Percentiles rank a stretch among this genome's conserved stretches.
Evolutionary conservation across 1,140 invertebrate genomes (phyloP).

Genomic region (Drosophila pseudoobscura): DNA sequence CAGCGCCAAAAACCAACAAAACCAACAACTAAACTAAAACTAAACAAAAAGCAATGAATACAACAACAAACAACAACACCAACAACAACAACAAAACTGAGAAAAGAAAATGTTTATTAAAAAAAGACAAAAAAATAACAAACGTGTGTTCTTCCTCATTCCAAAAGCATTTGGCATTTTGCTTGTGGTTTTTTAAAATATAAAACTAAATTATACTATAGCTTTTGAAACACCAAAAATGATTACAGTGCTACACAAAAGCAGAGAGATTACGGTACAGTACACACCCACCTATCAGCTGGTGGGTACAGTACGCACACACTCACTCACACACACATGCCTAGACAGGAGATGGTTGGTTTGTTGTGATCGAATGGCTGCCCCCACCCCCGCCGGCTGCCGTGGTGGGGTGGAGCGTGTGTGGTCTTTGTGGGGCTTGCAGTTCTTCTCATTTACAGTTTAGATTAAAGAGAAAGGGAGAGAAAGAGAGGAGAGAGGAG

Average conservation of each 20-base stretch:
- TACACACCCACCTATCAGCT: too few relatives aligned
- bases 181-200: too few relatives aligned
- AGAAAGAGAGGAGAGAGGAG: slow-evolving; percentile 13
- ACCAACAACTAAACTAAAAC: slow-evolving; percentile 46
- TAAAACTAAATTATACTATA: too few relatives aligned
- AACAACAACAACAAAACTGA: slow-evolving; percentile 41
- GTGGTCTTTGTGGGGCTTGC: neutral
- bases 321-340: too few relatives aligned
- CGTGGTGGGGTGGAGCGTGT: too few relatives aligned
- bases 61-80: slow-evolving; percentile 59
- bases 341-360: slow-evolving; percentile 5
- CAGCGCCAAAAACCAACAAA: slow-evolving; percentile 46
- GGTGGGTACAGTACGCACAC: too few relatives aligned
- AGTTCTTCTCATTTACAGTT: slow-evolving; percentile 30
- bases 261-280: too few relatives aligned
- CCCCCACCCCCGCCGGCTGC: too few relatives aligned
- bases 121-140: slow-evolving; percentile 44
- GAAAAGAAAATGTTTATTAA: slow-evolving; percentile 73
- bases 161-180: slow-evolving; percentile 1
- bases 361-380: neutral
- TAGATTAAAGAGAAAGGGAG: slow-evolving; percentile 3
- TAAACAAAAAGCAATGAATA: slow-evolving; percentile 57
- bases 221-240: too few relatives aligned
- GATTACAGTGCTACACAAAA: too few relatives aligned
- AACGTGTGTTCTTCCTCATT: slow-evolving; percentile 59